phyloP scores from a whole-genome alignment of 2,888 invertebrate species.

The Ramazzottius varieornatus region DNA sequence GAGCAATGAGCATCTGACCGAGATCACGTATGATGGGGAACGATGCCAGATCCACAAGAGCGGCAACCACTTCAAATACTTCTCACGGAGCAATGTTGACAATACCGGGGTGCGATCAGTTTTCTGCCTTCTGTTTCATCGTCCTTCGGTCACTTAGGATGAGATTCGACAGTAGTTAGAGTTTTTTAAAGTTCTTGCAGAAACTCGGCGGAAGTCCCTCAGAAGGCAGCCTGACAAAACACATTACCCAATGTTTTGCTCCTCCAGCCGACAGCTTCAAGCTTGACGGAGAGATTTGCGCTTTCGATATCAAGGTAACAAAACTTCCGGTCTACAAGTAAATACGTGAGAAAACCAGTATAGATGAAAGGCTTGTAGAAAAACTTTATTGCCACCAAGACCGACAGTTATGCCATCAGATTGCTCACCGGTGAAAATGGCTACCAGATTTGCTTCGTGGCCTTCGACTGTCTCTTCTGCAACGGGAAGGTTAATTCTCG shows the following conservation, averaged over 20 bases:
- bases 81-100: constrained; percentile 28
- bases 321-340: too few relatives aligned
- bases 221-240: constrained; percentile 41
- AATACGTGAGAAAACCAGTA: too few relatives aligned
- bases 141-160: too few relatives aligned
- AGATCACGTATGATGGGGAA: constrained; percentile 80
- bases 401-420: background rate
- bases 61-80: constrained; percentile 47
- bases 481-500: background rate
- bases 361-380: background rate
- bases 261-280: constrained; percentile 41
- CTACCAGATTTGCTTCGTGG: background rate
- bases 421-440: background rate
- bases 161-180: too few relatives aligned
- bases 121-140: too few relatives aligned
- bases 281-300: constrained; percentile 76
- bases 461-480: background rate
- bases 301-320: constrained; percentile 23
- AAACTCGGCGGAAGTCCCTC: constrained; percentile 18
- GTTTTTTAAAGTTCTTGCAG: too few relatives aligned
- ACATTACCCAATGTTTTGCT: constrained; percentile 37
- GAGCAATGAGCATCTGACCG: constrained; percentile 29
- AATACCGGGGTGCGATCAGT: background rate
- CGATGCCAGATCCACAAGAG: constrained; percentile 65
- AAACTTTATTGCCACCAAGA: background rate